Conservation (phyloP, 2,888 invertebrate species). For the Melinaea menophilus region DNA sequence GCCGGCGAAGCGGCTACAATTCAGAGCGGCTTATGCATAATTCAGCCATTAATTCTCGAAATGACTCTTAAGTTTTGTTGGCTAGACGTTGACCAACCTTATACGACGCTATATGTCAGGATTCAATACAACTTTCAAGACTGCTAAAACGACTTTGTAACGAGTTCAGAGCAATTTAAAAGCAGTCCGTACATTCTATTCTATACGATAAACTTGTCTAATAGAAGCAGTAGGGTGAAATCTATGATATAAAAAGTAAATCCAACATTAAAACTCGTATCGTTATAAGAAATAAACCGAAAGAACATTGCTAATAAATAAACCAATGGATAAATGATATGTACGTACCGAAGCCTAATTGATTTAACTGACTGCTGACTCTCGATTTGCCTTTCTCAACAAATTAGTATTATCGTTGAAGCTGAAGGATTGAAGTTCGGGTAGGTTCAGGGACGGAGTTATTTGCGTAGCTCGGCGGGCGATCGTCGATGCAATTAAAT, state of each 20-base stretch:
- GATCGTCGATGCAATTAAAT: constrained; percentile 76
- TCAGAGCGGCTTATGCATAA: constrained; percentile 72
- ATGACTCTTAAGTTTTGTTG: constrained; percentile 68
- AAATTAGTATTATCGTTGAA: constrained; percentile 14
- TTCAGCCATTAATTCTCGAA: constrained; percentile 72
- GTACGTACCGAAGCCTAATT: not conserved
- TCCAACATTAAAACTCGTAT: not conserved
- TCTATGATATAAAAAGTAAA: constrained; percentile 1
- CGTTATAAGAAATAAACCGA: too few relatives aligned
- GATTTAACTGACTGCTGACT: not conserved
- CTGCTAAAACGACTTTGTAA: constrained; percentile 37
- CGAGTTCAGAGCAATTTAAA: constrained; percentile 31
- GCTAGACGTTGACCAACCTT: constrained; percentile 62
- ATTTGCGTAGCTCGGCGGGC: constrained; percentile 71
- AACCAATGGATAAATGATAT: not conserved
- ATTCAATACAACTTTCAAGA: constrained; percentile 54
- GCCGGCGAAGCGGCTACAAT: constrained; percentile 62
- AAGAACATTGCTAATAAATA: too few relatives aligned
- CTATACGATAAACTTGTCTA: constrained; percentile 24
- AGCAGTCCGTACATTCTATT: constrained; percentile 28
- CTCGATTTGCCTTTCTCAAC: constrained; percentile 7
- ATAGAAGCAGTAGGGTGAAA: constrained; percentile 11
- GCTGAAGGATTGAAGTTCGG: constrained; percentile 62
- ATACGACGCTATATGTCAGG: constrained; percentile 54
- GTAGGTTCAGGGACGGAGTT: constrained; percentile 75